phyloP scores from a whole-genome alignment of 2,888 invertebrate genomes.

The Synanthedon vespiformis region DNA sequence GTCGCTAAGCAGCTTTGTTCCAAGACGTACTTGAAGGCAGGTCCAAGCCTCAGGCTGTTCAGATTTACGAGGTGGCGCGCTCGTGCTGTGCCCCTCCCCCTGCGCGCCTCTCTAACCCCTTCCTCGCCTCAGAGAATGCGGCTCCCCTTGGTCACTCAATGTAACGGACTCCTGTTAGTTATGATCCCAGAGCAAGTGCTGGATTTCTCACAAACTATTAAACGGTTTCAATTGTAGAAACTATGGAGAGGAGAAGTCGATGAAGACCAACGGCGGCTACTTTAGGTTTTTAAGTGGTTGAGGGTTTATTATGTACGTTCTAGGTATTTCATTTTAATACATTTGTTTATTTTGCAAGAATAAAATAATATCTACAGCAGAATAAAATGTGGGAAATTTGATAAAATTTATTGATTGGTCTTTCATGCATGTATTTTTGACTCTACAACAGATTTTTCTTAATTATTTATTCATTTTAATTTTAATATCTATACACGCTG shows the following conservation, averaged over 20 bases:
- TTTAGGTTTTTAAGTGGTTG: too few species aligned
- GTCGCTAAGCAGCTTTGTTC: slow-evolving; percentile 24
- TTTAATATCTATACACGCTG: too few species aligned
- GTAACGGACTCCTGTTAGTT: slow-evolving; percentile 44
- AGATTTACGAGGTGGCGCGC: slow-evolving; percentile 53
- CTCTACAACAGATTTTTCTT: too few species aligned
- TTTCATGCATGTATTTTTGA: too few species aligned
- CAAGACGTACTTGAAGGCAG: slow-evolving; percentile 18
- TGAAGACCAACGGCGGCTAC: too few species aligned
- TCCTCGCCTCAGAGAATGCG: slow-evolving; percentile 20
- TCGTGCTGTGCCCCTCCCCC: slow-evolving; percentile 36
- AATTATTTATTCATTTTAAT: too few species aligned
- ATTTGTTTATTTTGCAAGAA: too few species aligned
- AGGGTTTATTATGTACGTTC: too few species aligned
- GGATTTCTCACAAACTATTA: slow-evolving; percentile 17
- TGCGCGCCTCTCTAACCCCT: slow-evolving; percentile 14
- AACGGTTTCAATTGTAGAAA: slow-evolving; percentile 30
- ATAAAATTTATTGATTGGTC: too few species aligned
- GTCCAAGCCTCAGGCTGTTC: slow-evolving; percentile 33
- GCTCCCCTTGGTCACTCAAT: slow-evolving; percentile 31
- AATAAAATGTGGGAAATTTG: too few species aligned
- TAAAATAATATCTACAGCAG: too few species aligned
- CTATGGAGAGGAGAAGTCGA: slow-evolving; percentile 15
- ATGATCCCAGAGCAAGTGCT: slow-evolving; percentile 32
- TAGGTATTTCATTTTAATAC: too few species aligned